Conservation (phyloP, 2,113 vertebrate genomes). For the Hirundichthys speculiger region DNA sequence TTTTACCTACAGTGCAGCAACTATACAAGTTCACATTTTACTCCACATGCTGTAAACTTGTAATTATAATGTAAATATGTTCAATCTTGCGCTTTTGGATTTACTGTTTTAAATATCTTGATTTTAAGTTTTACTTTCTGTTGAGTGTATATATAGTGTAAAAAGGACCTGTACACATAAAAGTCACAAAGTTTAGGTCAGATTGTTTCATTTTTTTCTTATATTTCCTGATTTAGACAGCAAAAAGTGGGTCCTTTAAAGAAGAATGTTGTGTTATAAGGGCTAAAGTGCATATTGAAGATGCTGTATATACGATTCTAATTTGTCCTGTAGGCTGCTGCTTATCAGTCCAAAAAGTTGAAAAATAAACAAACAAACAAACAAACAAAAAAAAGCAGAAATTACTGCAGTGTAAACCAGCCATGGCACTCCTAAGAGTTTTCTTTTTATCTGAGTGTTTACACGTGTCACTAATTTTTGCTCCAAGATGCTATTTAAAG, state of each 20-base stretch:
- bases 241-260: constrained; percentile 14
- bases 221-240: constrained; percentile 22
- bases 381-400: constrained; percentile 1
- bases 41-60: constrained; percentile 50
- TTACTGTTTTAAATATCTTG: constrained; percentile 35
- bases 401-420: constrained; percentile 10
- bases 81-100: constrained; percentile 35
- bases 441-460: constrained; percentile 28
- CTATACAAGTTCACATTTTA: constrained; percentile 28
- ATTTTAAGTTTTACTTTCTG: constrained; percentile 33
- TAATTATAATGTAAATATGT: constrained; percentile 70
- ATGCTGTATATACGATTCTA: constrained; percentile 17
- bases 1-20: constrained; percentile 27
- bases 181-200: constrained; percentile 23
- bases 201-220: constrained; percentile 35
- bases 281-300: constrained; percentile 54
- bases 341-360: constrained; percentile 18
- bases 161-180: too few species aligned
- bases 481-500: constrained; percentile 25
- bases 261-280: constrained; percentile 61
- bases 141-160: too few species aligned
- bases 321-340: constrained; percentile 17
- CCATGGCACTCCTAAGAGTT: constrained; percentile 1
- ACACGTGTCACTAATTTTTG: background rate
- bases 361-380: too few species aligned